Base-by-base conservation (phyloP, 1,140 invertebrate genomes). In the Reticulitermes speratus region DNA sequence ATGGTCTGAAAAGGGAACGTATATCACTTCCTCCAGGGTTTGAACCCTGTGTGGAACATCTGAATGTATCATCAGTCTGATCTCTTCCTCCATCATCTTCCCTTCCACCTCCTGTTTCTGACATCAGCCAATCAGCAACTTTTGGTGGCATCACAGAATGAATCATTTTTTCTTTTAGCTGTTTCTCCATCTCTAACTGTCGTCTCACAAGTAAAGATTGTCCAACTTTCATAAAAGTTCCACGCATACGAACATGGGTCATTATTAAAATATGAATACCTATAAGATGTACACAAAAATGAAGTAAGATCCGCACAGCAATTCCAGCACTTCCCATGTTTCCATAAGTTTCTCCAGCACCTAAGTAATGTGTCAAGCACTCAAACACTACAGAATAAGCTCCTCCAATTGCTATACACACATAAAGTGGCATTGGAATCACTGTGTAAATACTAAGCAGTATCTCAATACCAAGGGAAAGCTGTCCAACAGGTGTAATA, bases 101-200 rank as follows among this genome's bases (percentile, higher is more conserved):
- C 16, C 91, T 89, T 45, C 93, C 93, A 14, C 94, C 93, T 86
- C 94, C 94, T 87, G 96, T 95, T 87, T 95, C 94, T 69, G 89
- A 88, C 93, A 98, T 95, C 23, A 98, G 91, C 95, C 96, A 97
- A 87, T 95, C 93, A 1, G 98, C 98, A 2, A 99, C 96, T 89
- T 96, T 96, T 3, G 96, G 96, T 19, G 98, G 97, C 97, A 99
- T 99, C 45, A 99, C 96, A 8, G 97, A 98, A 90, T 97, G 96
- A 89, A 99, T 99, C 97, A 99, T 99, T 90, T 98, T 97, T 89
- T 99, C 97, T 90, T 98, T 99, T 11, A 99, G 92, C 88, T 97
- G 96, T 88, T 98, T 98, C 90, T 99, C 98, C 92, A 97, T 94
- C 91, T 98, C 96, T 52, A 99, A 91, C 89, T 99, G 97, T 83